Base-by-base conservation (phyloP, 2,113 vertebrate species). In the Gnathonemus echidnorhynchus region DNA sequence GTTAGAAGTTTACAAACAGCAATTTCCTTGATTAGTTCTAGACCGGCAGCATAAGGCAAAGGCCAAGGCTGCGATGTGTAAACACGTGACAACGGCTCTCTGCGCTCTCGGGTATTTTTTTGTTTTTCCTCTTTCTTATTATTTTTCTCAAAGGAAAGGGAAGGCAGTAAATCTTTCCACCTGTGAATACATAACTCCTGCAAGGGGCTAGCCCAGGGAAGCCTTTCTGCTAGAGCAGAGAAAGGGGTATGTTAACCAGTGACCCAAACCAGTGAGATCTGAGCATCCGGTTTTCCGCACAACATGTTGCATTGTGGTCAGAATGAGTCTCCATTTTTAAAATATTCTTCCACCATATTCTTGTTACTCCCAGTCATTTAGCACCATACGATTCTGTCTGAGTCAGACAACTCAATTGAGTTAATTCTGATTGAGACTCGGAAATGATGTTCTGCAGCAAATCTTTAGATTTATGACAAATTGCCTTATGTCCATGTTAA, bases 1-100 rank as follows among this genome's bases (percentile, higher is more conserved):
- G 90, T 93, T 93, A 87, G 90, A 90, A 58, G 92, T 92, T 93
- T 93, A 90, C 91, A 91, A 92, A 88, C 88, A 88, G 91, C 90
- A 90, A 92, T 95, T 95, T 94, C 90, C 92, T 93, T 92, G 90
- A 93, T 92, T 93, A 90, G 70, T 80, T 35, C 87, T 90, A 89
- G 86, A 91, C 90, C 93, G 62, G 92, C 89, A 89, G 91, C 92
- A 80, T 91, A 91, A 39, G 48, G 87, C 27, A 88, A 80, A 80
- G 87, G 80, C 88, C 83, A 84, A 52, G 86, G 87, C 50, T 58
- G 48, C 90, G 52, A 85, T 6, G 80, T 56, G 70, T 91, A 88
- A 88, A 91, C 91, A 91, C 42, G 42, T 48, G 39, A 87, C 52
- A 50, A 84, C 35, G 87, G 48, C 48, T 56, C 56, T 90, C 87